Evolutionary conservation across 2,113 vertebrate species (phyloP), one percentile per base, ranked within the genome.

Genomic region (Lipotes vexillifer): DNA sequence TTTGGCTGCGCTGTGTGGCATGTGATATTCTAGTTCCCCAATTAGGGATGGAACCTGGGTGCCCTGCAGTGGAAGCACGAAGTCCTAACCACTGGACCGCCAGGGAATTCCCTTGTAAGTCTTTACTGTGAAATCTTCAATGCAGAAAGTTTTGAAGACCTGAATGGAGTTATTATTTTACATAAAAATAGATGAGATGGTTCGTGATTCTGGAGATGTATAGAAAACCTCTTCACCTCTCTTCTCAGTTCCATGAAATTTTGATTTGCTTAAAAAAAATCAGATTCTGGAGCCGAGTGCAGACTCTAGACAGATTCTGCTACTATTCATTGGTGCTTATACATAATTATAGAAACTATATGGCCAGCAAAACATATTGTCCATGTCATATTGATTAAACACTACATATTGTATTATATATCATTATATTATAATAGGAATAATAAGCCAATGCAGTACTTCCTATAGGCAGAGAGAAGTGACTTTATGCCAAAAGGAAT

Each of bases 61-160:
- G 41, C 29, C 44, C 8, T 74, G 41, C 72, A 0, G 0, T 74
- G 8, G 41, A 75, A 31, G 15, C 15, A 9, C 8, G 0, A 0
- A 46, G 72, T 46, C 44, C 72, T 75, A 31, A 31, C 72, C 72
- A 75, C 15, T 18, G 72, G 27, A 31, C 72, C 15, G 10, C 72
- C 17, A 75, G 15, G 41, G 8, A 18, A 46, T 41, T 31, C 41
- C 27, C 72, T 91, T 69, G 8, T 69, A 94, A 20, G 71, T 15
- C 80, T 93, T 74, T 29, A 44, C 25, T 33, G 9, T 93, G 68
- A 93, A 87, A 59, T 68, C 5, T 68, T 96, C n/a, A 46, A 65
- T 57, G 63, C 18, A 65, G 46, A 86, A 78, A 69, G 36, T 46
- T 69, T 15, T 57, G 21, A 69, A 91, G n/a, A 80, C 38, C 15